Percentiles rank a stretch among this genome's conserved stretches.
phyloP scores from a whole-genome alignment of 2,797 vertebrate species.

The Pipistrellus pygmaeus region DNA sequence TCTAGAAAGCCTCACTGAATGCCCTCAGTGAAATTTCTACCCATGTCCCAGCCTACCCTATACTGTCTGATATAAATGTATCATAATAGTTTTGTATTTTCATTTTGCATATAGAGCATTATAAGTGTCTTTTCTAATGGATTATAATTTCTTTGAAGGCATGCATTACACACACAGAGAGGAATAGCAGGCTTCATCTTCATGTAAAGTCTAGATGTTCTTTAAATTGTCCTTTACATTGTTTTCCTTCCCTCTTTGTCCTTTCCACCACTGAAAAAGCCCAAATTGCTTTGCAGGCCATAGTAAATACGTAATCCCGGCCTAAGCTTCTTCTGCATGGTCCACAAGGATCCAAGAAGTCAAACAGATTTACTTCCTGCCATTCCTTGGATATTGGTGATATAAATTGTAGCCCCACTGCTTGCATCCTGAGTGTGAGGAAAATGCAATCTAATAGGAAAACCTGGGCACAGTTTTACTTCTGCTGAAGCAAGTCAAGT shows the following conservation, averaged over 20 bases:
- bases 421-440: not conserved
- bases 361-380: slow-evolving; percentile 30
- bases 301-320: not conserved
- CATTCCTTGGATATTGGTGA: slow-evolving; percentile 40
- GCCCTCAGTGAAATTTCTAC: not conserved
- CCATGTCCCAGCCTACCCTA: not conserved
- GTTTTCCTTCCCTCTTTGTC: not conserved
- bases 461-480: not conserved
- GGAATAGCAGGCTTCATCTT: not conserved
- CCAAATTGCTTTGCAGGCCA: not conserved
- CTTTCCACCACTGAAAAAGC: not conserved
- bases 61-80: not conserved
- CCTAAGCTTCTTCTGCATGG: not conserved
- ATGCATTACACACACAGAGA: not conserved
- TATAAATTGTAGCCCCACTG: not conserved
- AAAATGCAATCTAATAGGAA: slow-evolving; percentile 32
- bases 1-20: not conserved
- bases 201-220: not conserved
- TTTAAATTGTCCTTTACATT: slow-evolving; percentile 2
- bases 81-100: not conserved
- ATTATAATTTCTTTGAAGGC: not conserved
- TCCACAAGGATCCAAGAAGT: not conserved
- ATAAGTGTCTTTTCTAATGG: not conserved
- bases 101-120: not conserved
- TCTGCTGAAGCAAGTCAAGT: not conserved